Conservation (phyloP, 2,113 vertebrate species). For the Ondatra zibethicus region DNA sequence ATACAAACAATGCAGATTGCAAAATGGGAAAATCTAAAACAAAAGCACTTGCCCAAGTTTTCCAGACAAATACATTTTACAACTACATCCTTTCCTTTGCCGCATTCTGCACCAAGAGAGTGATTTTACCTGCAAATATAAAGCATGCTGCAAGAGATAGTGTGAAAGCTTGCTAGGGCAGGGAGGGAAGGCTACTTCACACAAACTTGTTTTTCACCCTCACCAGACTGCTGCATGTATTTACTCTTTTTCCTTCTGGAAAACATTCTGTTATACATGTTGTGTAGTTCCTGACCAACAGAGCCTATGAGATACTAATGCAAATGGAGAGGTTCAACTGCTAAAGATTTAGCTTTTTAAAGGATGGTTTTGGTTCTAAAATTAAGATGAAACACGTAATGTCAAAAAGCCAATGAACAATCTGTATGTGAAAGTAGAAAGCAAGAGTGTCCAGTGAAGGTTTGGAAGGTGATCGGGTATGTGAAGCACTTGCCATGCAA, state of each 20-base stretch:
- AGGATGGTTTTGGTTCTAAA: not conserved
- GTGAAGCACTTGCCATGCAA: not conserved
- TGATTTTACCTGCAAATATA: slow-evolving; percentile 5
- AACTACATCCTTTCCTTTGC: slow-evolving; percentile 20
- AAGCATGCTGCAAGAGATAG: not conserved
- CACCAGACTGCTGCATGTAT: not conserved
- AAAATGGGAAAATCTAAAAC: slow-evolving; percentile 54
- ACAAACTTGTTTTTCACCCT: not conserved
- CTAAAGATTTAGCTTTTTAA: not conserved
- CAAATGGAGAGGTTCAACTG: not conserved
- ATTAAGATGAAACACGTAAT: not conserved
- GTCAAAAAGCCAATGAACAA: not conserved
- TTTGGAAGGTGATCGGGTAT: not conserved
- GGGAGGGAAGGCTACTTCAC: not conserved
- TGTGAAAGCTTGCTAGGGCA: not conserved
- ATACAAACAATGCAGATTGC: slow-evolving; percentile 61
- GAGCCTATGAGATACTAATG: not conserved
- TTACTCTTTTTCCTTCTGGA: not conserved
- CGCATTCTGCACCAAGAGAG: slow-evolving; percentile 31
- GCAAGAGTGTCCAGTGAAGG: not conserved
- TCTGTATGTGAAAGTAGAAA: not conserved
- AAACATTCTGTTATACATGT: not conserved
- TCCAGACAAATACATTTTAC: slow-evolving; percentile 38
- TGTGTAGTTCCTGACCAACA: not conserved
- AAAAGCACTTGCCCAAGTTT: not conserved